Evolutionary conservation across 2,888 invertebrate genomes (phyloP).

Genomic region (Epirrhoe alternata): DNA sequence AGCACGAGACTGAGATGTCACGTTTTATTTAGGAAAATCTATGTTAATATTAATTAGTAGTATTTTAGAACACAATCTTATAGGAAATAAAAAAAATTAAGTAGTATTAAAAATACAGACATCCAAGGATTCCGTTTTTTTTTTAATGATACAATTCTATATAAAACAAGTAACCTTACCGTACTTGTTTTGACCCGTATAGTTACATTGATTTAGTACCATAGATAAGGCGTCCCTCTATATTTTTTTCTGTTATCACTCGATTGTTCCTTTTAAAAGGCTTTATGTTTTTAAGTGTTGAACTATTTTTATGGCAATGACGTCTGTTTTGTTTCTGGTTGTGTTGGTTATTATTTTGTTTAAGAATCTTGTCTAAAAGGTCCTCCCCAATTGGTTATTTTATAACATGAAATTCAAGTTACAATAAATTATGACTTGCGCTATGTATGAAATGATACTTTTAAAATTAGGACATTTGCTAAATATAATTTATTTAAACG

Average conservation of each 20-base stretch:
- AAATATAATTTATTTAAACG: too few species aligned
- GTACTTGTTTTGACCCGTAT: slow-evolving; percentile 4
- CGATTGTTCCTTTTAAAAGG: slow-evolving; percentile 20
- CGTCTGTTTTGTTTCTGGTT: background rate
- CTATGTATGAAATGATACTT: too few species aligned
- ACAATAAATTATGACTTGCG: too few species aligned
- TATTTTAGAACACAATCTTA: too few species aligned
- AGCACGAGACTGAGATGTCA: slow-evolving; percentile 31
- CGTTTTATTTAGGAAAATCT: slow-evolving; percentile 23
- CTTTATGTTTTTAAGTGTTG: slow-evolving; percentile 8
- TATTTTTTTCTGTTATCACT: slow-evolving; percentile 9
- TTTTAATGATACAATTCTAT: too few species aligned
- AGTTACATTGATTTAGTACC: slow-evolving; percentile 11
- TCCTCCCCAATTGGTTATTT: background rate
- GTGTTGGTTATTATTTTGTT: background rate
- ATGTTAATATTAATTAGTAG: background rate
- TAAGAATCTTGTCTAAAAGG: background rate
- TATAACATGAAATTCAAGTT: too few species aligned
- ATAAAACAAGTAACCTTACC: background rate
- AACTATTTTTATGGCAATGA: background rate
- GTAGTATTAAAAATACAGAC: too few species aligned
- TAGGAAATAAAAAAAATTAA: too few species aligned
- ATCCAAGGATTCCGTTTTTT: too few species aligned
- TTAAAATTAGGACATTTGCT: too few species aligned
- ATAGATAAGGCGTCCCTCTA: slow-evolving; percentile 10